phyloP scores from a whole-genome alignment of 2,113 vertebrate species.

The Penelope pileata region DNA sequence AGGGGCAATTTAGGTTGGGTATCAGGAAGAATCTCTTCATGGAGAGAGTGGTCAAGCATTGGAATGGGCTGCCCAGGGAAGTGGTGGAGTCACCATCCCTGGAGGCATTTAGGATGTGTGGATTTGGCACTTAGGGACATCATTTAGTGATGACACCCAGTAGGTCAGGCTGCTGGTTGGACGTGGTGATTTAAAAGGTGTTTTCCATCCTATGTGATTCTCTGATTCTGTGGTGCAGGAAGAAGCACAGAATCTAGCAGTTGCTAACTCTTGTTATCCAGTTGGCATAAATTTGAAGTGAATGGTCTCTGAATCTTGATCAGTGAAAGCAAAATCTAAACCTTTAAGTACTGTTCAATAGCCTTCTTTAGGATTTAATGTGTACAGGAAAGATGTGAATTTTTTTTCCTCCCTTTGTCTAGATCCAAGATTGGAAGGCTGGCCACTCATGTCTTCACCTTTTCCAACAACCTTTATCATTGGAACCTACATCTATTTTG shows the following conservation, averaged over 20 bases:
- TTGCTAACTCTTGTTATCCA: not conserved
- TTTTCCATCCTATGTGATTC: not conserved
- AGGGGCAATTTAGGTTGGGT: not conserved
- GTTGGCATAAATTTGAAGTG: not conserved
- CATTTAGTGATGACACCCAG: not conserved
- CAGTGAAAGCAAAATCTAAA: not conserved
- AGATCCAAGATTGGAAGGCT: conserved; percentile 89
- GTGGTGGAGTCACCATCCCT: not conserved
- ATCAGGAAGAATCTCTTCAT: not conserved
- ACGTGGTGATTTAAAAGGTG: not conserved
- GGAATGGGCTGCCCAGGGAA: not conserved
- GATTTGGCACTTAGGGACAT: not conserved
- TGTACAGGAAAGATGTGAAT: not conserved
- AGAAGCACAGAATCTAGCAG: not conserved
- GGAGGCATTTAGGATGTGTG: not conserved
- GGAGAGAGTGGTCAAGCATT: not conserved
- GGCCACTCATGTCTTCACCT: conserved; percentile 93
- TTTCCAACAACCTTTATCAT: conserved; percentile 89
- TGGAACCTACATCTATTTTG: conserved; percentile 89
- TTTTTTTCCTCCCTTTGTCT: not conserved
- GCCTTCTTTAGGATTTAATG: not conserved
- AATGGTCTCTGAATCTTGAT: not conserved
- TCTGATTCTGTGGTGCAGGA: not conserved
- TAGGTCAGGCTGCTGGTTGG: not conserved
- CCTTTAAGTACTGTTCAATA: not conserved